Conservation (phyloP, 2,797 vertebrate species). For the Pseudomugil tenellus region DNA sequence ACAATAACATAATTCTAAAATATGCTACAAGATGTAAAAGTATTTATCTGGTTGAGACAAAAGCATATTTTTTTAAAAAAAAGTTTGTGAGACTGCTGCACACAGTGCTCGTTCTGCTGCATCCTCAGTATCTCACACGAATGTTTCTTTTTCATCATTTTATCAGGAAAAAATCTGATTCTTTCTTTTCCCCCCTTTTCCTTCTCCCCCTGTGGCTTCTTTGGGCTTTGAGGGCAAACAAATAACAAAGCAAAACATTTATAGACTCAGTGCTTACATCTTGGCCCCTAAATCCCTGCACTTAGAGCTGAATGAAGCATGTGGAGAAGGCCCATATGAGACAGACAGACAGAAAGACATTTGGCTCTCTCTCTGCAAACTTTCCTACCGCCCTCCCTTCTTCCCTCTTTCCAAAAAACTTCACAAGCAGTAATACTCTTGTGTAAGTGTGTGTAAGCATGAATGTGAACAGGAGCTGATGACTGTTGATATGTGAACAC, state of each 20-base stretch:
- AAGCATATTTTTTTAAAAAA: conserved; percentile 33
- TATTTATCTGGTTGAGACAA: conserved; percentile 32
- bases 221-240: conserved; percentile 75
- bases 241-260: conserved; percentile 82
- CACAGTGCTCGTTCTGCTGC: conserved; percentile 37
- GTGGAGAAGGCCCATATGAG: conserved; percentile 69
- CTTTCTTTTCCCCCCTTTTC: conserved; percentile 53
- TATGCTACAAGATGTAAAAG: conserved; percentile 7
- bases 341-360: conserved; percentile 64
- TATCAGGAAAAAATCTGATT: conserved; percentile 35
- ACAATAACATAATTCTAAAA: conserved; percentile 11
- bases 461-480: conserved; percentile 31
- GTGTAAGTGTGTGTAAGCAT: conserved; percentile 26
- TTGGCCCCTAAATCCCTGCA: conserved; percentile 67
- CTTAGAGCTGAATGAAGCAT: conserved; percentile 74
- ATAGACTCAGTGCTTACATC: conserved; percentile 73
- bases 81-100: conserved; percentile 40
- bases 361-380: conserved; percentile 74
- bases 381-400: conserved; percentile 76
- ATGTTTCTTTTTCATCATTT: conserved; percentile 55
- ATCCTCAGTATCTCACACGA: conserved; percentile 43
- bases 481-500: conserved; percentile 47
- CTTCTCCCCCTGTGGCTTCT: conserved; percentile 67
- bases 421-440: conserved; percentile 61
- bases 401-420: conserved; percentile 74